Base-by-base conservation (phyloP, 2,888 invertebrate genomes). In the Athetis lepigone region DNA sequence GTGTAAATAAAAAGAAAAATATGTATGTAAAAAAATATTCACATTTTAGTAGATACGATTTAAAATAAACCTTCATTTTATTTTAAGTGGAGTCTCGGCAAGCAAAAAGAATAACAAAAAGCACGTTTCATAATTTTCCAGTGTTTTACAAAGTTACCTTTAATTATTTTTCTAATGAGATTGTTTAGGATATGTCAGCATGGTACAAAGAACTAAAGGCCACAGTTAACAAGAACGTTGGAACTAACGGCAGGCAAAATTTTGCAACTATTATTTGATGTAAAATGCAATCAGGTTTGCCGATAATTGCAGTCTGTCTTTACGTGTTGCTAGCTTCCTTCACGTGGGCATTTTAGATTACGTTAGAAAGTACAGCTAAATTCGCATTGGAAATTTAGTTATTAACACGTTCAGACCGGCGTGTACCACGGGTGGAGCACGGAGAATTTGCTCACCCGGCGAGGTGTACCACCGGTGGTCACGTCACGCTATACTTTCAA, bases 151-250 rank as follows among this genome's bases (percentile, higher is more conserved):
- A n/a, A 25, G 29, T 29, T 1, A 13, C 8, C 6, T 57, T 40
- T 16, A 27, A 64, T 27, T 27, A 42, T 68, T 64, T 64, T 66
- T 54, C 13, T 25, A 19, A 16, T 21, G 6, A 25, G 19, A 19
- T 23, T 37, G 43, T 50, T 45, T 7, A 29, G 11, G 6, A 25
- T 13, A 16, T 16, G 19, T 16, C 23, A 13, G 29, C 9, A n/a
- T 40, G 8, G 33, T 42, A 47, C 40, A 66, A 40, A 55, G 7
- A 18, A 40, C 37, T 9, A 13, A 42, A 18, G 9, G 18, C 27
- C 18, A 25, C 8, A 18, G 11, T 40, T 23, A 39, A 21, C 19
- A 33, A 6, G 29, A 2, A 56, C 18, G 7, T 33, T 11, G 6
- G 8, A 40, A 27, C 27, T 42, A 43, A 36, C 11, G 13, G n/a